Percentiles rank a stretch among this genome's conserved stretches.
Evolutionary conservation across 2,113 vertebrate genomes (phyloP).

Genomic region (Elgaria multicarinata): DNA sequence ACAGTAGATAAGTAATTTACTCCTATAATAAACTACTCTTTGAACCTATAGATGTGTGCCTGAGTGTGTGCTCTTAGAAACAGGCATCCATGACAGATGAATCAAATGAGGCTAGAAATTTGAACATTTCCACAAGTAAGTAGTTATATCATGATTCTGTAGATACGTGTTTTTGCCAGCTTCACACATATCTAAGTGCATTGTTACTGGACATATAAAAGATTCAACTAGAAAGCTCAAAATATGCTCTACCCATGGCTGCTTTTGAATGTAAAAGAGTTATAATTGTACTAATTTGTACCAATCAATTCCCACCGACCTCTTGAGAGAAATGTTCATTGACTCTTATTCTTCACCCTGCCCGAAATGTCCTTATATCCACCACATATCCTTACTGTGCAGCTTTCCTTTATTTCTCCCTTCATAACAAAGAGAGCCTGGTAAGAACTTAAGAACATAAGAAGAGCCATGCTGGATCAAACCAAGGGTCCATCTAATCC

Average conservation of each 20-base stretch:
- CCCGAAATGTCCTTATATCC: background rate
- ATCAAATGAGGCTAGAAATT: background rate
- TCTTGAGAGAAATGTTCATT: background rate
- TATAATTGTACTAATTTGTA: background rate
- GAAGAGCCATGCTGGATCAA: too few species aligned
- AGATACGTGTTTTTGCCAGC: background rate
- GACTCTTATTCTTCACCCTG: background rate
- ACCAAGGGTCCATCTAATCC: too few species aligned
- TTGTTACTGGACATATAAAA: background rate
- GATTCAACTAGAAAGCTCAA: background rate
- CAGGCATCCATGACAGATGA: background rate
- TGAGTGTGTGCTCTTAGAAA: background rate
- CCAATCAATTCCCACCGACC: background rate
- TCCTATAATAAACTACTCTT: background rate
- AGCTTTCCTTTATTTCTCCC: background rate
- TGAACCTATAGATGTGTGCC: background rate
- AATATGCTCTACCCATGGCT: too few species aligned
- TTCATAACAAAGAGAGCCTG: background rate
- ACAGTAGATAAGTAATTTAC: background rate
- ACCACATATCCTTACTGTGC: background rate
- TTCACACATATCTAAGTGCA: background rate
- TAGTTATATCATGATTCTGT: background rate
- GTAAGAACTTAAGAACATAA: too few species aligned
- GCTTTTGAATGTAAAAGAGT: background rate
- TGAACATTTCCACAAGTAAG: background rate